A percentile compares a stretch with the other conserved stretches of the same genome.
Conservation (phyloP, 1,140 invertebrate species). For the Drosophila subpulchrella region DNA sequence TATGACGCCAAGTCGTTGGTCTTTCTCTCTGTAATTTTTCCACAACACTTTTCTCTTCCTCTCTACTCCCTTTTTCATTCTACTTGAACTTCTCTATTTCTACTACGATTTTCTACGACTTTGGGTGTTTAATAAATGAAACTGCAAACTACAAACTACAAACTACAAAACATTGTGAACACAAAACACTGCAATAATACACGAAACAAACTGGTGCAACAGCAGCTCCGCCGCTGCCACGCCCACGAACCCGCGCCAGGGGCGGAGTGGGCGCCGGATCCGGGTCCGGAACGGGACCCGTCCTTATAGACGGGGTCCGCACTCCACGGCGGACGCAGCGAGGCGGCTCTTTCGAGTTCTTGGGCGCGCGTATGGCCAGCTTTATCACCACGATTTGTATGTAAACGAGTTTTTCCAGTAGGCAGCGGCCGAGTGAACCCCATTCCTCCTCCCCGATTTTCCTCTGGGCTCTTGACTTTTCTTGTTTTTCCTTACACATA, state of each 20-base stretch:
- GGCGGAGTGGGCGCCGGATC: slow-evolving; percentile 10
- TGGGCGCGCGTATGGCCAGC: slow-evolving; percentile 84
- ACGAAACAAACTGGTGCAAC: not conserved
- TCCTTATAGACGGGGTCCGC: slow-evolving; percentile 20
- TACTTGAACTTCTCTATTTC: slow-evolving; percentile 39
- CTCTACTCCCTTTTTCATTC: slow-evolving; percentile 51
- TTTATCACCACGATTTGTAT: slow-evolving; percentile 84
- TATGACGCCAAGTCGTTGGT: slow-evolving; percentile 62
- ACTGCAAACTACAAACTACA: slow-evolving; percentile 12
- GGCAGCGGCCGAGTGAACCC: slow-evolving; percentile 24
- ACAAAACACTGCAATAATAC: slow-evolving; percentile 19
- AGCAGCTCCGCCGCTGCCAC: slow-evolving; percentile 46
- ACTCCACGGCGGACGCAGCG: slow-evolving; percentile 53
- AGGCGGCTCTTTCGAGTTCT: slow-evolving; percentile 83
- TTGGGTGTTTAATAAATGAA: slow-evolving; percentile 29
- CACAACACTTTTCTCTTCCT: slow-evolving; percentile 72
- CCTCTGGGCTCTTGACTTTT: slow-evolving; percentile 25
- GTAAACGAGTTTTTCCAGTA: slow-evolving; percentile 84
- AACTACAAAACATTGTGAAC: slow-evolving; percentile 7
- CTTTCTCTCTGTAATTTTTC: slow-evolving; percentile 72
- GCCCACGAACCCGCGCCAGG: slow-evolving; percentile 51
- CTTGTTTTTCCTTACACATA: slow-evolving; percentile 45
- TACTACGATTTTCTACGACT: slow-evolving; percentile 51
- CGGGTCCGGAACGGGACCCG: slow-evolving; percentile 16
- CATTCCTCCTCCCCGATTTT: not conserved